phyloP scores from a whole-genome alignment of 2,113 vertebrate genomes.

The Rhabdornis inornatus region DNA sequence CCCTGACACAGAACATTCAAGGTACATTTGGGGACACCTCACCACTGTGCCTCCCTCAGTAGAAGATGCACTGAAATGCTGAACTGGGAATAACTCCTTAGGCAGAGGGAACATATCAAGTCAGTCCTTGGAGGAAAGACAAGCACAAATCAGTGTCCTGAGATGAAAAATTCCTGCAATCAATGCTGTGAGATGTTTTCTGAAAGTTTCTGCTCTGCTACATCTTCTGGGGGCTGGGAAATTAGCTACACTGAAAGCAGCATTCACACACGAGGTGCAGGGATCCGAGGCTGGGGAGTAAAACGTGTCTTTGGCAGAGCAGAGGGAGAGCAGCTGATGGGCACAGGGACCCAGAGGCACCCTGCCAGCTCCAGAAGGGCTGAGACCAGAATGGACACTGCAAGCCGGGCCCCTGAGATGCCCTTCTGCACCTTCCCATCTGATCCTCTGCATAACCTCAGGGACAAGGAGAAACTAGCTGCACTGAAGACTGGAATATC shows the following conservation, averaged over 20 bases:
- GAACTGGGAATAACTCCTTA: not conserved
- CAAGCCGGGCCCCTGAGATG: slow-evolving; percentile 16
- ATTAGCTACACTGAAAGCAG: not conserved
- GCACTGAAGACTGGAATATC: not conserved
- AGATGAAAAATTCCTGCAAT: not conserved
- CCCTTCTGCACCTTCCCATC: not conserved
- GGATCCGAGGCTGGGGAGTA: not conserved
- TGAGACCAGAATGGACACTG: not conserved
- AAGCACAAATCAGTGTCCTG: not conserved
- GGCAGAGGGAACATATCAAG: not conserved
- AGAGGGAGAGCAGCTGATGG: slow-evolving; percentile 10
- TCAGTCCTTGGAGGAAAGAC: not conserved
- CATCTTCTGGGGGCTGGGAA: not conserved
- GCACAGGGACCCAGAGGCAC: not conserved
- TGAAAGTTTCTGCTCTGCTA: not conserved
- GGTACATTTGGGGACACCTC: not conserved
- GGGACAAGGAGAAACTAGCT: slow-evolving; percentile 6
- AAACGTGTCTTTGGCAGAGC: not conserved
- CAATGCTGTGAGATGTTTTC: not conserved
- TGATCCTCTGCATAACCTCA: slow-evolving; percentile 21
- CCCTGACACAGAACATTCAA: not conserved
- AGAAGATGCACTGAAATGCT: not conserved
- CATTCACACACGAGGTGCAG: not conserved
- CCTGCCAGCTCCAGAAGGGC: slow-evolving; percentile 29
- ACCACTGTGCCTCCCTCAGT: not conserved